Base-by-base conservation (phyloP, 2,888 invertebrate genomes). In the Creontiades dilutus region DNA sequence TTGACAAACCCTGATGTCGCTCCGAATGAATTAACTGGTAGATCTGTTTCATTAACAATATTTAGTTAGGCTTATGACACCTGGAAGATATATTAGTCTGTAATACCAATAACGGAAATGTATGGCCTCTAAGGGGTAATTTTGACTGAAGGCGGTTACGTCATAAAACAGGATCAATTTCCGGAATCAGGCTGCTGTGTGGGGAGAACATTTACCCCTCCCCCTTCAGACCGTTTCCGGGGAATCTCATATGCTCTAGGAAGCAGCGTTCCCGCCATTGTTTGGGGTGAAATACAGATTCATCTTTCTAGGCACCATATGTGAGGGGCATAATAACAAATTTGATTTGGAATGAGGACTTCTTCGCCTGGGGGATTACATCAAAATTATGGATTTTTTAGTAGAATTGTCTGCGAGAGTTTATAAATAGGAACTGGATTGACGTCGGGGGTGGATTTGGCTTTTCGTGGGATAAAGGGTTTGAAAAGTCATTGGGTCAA, bases 401-500 rank as follows among this genome's bases (percentile, higher is more conserved):
- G 23, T 23, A 23, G 68, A 23, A 12, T 23, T 68, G 23, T 23
- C 23, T 68, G 68, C 23, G 23, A 7, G 68, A 11, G 19, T 68
- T 23, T 52, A 23, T 68, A 23, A 23, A 68, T 68, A 19, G 27
- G 68, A 23, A 12, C 11, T 12, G 68, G 68, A 68, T 23, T 68
- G 68, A 23, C 68, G 68, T 19, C 2, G 23, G 23, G 23, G 68
- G 68, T 23, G 19, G 68, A 7, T 23, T 23, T 2, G 68, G n/a
- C 68, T 23, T 68, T 19, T 16, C 1, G n/a, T n/a, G 61, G 16
- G n/a, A 19, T 9, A 61, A 76, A 28, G 37, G 47, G 46, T 78
- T 78, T 46, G 47, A 46, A 19, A 78, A 78, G 78, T 78, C 78
- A 78, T 28, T 46, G 78, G 78, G 78, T 78, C n/a, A 78, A 78